Base-by-base conservation (phyloP, 1,140 invertebrate genomes). In the Penaeus japonicus region DNA sequence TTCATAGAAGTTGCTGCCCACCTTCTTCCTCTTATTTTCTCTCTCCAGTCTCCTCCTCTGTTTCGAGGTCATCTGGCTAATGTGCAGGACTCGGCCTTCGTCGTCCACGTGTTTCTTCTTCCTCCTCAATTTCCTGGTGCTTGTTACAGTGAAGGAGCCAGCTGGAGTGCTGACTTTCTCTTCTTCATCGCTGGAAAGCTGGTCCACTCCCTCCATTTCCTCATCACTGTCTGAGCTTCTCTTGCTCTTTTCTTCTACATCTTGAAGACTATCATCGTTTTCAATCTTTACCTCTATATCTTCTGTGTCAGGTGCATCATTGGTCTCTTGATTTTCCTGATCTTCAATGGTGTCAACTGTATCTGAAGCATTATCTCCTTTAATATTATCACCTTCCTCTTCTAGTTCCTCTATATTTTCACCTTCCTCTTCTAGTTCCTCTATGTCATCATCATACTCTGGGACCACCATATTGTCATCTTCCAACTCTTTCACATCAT, bases 1-100 rank as follows among this genome's bases (percentile, higher is more conserved):
- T 93, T 97, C 96, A 92, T 99, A 99, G 92, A 98, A 99, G 93
- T 98, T 97, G 91, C 96, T 96, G 88, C 97, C 98, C 90, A 97
- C 96, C 91, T 98, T 98, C 92, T 96, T 83, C 32, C 70, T 88
- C 54, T 88, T 88, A 17, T 77, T 39, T n/a, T 75, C 55, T 35
- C 87, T 73, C 22, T 83, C 80, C 17, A 77, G 47, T 17, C 87
- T 82, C 47, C 87, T 73, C 53, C 87, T 82, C 35, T 98, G 39
- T 59, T 84, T 88, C 22, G 87, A 39, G 20, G 87, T 88, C 57
- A 81, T 82, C 39, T 24, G 30, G 24, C n/a, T 77, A 24, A 20
- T 85, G 65, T 20, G 59, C 79, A 59, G 30, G 47, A 47, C 24
- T 54, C 59, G 55, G 53, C 53, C 4, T 95, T 93, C 92, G 96